These are phyloP conservation scores for Carcinoscorpius rotundicauda DNA, from an alignment of 1,140 invertebrate species.

Conservation along the genomic window DNA sequence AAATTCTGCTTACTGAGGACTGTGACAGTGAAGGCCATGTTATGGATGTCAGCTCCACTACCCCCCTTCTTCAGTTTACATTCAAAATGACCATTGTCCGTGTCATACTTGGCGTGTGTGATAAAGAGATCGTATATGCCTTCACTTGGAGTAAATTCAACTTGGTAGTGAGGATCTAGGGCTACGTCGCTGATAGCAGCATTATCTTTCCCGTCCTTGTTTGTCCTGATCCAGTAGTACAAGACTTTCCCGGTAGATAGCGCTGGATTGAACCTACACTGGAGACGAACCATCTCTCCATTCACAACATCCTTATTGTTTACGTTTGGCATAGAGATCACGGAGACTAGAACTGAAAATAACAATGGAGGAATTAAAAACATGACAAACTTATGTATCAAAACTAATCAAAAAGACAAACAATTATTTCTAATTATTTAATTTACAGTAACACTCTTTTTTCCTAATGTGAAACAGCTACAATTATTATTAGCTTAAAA, in stretches of 20 bases:
- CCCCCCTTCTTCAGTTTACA: conserved; percentile 73
- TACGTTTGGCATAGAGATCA: too few relatives aligned
- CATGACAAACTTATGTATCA: too few relatives aligned
- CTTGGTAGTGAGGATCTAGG: conserved; percentile 60
- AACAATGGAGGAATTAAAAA: too few relatives aligned
- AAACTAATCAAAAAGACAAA: too few relatives aligned
- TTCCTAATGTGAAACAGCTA: too few relatives aligned
- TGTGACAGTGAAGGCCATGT: conserved; percentile 66
- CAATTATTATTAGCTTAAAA: too few relatives aligned
- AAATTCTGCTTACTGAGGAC: conserved; percentile 45
- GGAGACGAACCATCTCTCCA: conserved; percentile 59
- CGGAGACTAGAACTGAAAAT: too few relatives aligned
- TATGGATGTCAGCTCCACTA: conserved; percentile 65
- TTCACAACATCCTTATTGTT: conserved; percentile 33
- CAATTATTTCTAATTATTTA: too few relatives aligned
- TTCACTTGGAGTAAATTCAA: conserved; percentile 57
- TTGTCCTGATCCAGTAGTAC: conserved; percentile 63
- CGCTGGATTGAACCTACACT: conserved; percentile 60
- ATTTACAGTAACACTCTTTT: too few relatives aligned
- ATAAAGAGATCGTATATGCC: conserved; percentile 80
- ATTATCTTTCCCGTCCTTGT: conserved; percentile 50
- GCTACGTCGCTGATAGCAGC: conserved; percentile 53
- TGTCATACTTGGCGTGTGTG: conserved; percentile 48
- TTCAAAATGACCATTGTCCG: conserved; percentile 83
- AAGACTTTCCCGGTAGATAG: conserved; percentile 38